phyloP scores from a whole-genome alignment of 1,140 invertebrate species.

The Halotydeus destructor region DNA sequence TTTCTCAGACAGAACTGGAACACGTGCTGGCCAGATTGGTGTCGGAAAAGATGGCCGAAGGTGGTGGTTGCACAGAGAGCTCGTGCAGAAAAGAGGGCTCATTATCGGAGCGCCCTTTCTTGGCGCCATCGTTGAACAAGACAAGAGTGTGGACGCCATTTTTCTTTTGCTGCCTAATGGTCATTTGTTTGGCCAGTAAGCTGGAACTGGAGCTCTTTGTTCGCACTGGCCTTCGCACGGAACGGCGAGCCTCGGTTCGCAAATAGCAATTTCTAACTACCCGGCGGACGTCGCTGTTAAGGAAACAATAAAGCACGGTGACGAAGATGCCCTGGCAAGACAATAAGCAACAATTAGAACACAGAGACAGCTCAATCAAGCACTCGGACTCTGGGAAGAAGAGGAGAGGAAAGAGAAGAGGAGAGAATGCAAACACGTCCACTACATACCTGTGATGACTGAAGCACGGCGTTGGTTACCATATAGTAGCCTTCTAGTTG shows the following conservation, averaged over 20 bases:
- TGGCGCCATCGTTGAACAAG: too few species aligned
- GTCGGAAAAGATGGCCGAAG: too few species aligned
- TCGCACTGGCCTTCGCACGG: too few species aligned
- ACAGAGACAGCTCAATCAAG: not conserved
- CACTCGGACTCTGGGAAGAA: not conserved
- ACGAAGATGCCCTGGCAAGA: conserved; percentile 30
- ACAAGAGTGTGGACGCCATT: too few species aligned
- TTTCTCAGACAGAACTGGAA: too few species aligned
- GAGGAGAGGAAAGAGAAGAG: not conserved
- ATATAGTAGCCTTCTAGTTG: conserved; percentile 23
- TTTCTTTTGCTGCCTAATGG: too few species aligned
- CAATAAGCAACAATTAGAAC: conserved; percentile 1
- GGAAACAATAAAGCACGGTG: conserved; percentile 31
- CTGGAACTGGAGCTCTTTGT: too few species aligned
- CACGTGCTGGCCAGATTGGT: too few species aligned
- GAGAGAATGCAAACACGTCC: not conserved
- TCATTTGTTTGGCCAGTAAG: too few species aligned
- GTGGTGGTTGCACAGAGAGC: too few species aligned
- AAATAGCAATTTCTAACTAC: conserved; percentile 14
- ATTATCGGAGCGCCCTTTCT: too few species aligned
- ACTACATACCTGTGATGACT: conserved; percentile 29
- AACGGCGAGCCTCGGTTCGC: conserved; percentile 5
- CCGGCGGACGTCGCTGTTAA: conserved; percentile 27
- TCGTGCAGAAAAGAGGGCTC: too few species aligned
- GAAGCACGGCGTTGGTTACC: conserved; percentile 29